Percentiles rank a stretch among this genome's conserved stretches.
These are phyloP conservation scores for Albula glossodonta DNA, from an alignment of 2,113 vertebrate genomes.

Conservation along the genomic window DNA sequence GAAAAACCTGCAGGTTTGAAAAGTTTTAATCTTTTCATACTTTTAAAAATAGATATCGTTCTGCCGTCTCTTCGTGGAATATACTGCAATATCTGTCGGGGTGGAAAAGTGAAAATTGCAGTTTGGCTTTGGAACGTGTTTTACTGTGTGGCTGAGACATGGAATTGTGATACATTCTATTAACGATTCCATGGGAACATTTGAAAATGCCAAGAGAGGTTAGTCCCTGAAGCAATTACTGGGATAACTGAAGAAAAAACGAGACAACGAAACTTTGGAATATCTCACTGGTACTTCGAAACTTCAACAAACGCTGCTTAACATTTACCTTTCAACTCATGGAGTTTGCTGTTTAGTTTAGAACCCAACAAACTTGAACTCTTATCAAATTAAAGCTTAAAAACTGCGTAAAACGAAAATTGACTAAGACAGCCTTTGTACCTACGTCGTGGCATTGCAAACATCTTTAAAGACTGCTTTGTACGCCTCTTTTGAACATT, in stretches of 20 bases:
- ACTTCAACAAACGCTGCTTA: constrained; percentile 22
- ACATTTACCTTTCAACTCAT: constrained; percentile 36
- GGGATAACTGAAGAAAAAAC: constrained; percentile 13
- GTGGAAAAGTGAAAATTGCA: background rate
- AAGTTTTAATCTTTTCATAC: constrained; percentile 13
- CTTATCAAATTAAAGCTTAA: constrained; percentile 36
- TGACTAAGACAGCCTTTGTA: constrained; percentile 54
- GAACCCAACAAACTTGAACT: constrained; percentile 60
- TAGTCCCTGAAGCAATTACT: background rate
- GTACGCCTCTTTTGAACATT: constrained; percentile 51
- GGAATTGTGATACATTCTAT: constrained; percentile 22
- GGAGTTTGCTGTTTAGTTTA: constrained; percentile 60
- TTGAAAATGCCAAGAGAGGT: constrained; percentile 20
- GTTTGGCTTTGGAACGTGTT: constrained; percentile 22
- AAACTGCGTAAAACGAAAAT: constrained; percentile 69
- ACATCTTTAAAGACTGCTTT: constrained; percentile 59
- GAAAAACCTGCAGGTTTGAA: constrained; percentile 5
- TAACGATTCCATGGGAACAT: constrained; percentile 25
- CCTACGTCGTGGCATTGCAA: constrained; percentile 66
- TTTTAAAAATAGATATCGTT: constrained; percentile 14
- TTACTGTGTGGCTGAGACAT: constrained; percentile 14
- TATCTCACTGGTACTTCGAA: constrained; percentile 38
- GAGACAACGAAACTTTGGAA: constrained; percentile 49
- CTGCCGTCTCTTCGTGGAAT: constrained; percentile 23
- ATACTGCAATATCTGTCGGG: constrained; percentile 10